These are phyloP conservation scores for Centrocercus urophasianus DNA, from an alignment of 2,113 vertebrate genomes.

Conservation along the genomic window DNA sequence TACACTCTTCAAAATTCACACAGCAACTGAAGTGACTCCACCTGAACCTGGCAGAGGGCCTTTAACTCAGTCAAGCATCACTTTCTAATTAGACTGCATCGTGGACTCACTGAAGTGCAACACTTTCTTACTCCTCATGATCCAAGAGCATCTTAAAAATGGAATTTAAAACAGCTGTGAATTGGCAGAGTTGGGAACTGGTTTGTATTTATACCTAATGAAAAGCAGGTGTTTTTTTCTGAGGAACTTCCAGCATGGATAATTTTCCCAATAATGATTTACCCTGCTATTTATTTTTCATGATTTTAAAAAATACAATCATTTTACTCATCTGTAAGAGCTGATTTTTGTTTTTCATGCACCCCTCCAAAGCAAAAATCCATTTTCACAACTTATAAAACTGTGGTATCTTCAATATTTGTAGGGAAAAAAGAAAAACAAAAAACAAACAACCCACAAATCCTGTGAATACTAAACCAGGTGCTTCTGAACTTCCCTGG, in stretches of 20 bases:
- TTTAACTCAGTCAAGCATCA: not conserved
- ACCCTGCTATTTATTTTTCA: not conserved
- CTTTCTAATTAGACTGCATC: not conserved
- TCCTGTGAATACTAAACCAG: not conserved
- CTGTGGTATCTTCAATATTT: not conserved
- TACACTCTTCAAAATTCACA: not conserved
- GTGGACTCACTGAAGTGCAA: not conserved
- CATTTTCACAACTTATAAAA: not conserved
- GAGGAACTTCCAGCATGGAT: not conserved
- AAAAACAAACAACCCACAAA: too few relatives aligned
- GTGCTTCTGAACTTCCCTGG: not conserved
- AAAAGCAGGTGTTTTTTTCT: not conserved
- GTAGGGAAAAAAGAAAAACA: not conserved
- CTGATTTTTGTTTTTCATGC: not conserved
- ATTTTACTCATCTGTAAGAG: not conserved
- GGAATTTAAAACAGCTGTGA: not conserved
- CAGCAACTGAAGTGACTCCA: accelerated
- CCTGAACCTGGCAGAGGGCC: not conserved
- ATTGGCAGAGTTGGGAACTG: not conserved
- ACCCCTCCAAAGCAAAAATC: not conserved
- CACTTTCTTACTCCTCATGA: not conserved
- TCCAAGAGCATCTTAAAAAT: not conserved
- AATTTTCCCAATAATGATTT: not conserved
- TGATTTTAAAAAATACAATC: not conserved
- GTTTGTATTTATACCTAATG: not conserved